Base-by-base conservation (phyloP, 2,888 invertebrate species). In the Troides oblongomaculatus region DNA sequence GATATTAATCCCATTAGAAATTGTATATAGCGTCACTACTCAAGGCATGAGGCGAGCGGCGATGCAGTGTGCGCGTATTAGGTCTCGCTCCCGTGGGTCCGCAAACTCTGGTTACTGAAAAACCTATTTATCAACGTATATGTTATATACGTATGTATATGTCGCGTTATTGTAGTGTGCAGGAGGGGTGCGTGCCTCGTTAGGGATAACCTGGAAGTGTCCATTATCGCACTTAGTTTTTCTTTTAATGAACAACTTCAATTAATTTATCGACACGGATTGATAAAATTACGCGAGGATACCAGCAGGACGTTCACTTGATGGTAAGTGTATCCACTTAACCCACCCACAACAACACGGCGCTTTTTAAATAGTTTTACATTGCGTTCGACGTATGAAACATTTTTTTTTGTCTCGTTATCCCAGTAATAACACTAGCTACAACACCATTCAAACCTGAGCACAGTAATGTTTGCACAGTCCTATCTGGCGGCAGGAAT, bases 151-250 rank as follows among this genome's bases (percentile, higher is more conserved):
- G 64, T 43, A 39, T 64, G 61, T 69, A 64, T 66, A 67, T 71
- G 39, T 62, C 65, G 56, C 60, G 67, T 71, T 67, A 68, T 71
- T 74, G 65, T 71, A 73, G 76, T 78, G 77, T 77, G 75, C 70
- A 72, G 66, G 68, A 71, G 72, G 75, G 74, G 76, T 75, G 77
- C 77, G 77, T 77, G 74, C 74, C 72, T 73, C 74, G 74, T 74
- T 74, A 75, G 71, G 74, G 73, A 73, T 69, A 71, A 64, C 67
- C 62, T 64, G 70, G 53, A 46, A 53, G 75, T 75, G 68, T 73
- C 70, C 80, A 73, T 74, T 77, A 71, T 61, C 12, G 2, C 0
- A 57, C 69, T 59, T 59, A 2, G 39, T 39, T n/a, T 58, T 59
- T 14, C 21, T 57, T 39, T 21, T 46, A 14, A 58, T 18, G 18